phyloP scores from a whole-genome alignment of 2,797 vertebrate genomes.

The Holocentrus rufus region DNA sequence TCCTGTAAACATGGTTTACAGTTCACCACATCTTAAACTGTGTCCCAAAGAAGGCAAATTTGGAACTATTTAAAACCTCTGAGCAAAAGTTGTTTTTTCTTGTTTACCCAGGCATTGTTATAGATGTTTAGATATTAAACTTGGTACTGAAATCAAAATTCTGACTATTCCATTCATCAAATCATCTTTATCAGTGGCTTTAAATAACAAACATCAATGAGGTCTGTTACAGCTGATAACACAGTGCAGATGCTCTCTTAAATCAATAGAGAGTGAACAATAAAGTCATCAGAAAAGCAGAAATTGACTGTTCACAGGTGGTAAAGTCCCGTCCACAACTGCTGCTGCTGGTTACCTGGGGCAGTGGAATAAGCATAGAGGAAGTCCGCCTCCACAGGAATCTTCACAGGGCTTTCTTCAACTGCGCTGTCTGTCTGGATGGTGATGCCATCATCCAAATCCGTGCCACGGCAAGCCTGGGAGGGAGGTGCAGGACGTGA shows the following conservation, averaged over 20 bases:
- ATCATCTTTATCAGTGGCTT: too few species aligned
- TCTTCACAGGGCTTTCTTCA: conserved; percentile 76
- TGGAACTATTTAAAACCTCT: too few species aligned
- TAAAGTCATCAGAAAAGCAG: background rate
- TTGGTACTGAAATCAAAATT: too few species aligned
- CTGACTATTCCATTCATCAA: too few species aligned
- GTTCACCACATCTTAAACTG: too few species aligned
- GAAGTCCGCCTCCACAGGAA: conserved; percentile 95
- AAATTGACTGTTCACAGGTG: background rate
- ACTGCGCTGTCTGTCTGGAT: conserved; percentile 80
- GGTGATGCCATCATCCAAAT: conserved; percentile 78
- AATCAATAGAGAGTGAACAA: background rate
- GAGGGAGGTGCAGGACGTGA: too few species aligned
- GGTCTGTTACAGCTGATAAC: background rate
- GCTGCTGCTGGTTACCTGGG: conserved; percentile 80
- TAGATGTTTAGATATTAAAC: too few species aligned
- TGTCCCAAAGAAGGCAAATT: too few species aligned
- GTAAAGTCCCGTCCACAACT: background rate
- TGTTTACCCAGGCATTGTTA: too few species aligned
- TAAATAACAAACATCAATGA: background rate
- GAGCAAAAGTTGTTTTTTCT: too few species aligned
- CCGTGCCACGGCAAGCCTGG: conserved; percentile 89
- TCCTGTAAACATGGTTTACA: too few species aligned
- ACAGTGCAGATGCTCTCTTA: background rate
- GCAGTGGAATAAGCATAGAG: conserved; percentile 92